phyloP scores from a whole-genome alignment of 2,113 vertebrate species.

The Amphilophus citrinellus region DNA sequence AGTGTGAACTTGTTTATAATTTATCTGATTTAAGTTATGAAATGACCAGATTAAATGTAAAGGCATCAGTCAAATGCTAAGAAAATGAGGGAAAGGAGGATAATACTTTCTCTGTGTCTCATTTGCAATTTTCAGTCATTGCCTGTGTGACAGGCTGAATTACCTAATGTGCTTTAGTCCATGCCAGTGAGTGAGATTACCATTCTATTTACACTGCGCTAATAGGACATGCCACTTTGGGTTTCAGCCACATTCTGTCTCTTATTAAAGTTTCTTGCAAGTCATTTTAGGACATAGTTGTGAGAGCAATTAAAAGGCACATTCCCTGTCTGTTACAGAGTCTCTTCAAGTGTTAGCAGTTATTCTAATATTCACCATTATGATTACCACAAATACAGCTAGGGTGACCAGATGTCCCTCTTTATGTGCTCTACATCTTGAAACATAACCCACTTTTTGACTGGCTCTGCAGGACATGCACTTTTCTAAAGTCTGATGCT shows the following conservation, averaged over 20 bases:
- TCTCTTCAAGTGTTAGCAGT: background rate
- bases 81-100: background rate
- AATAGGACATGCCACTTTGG: constrained; percentile 58
- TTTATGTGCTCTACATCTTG: background rate
- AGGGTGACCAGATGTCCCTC: background rate
- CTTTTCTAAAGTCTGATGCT: background rate
- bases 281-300: constrained; percentile 36
- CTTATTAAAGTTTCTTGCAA: constrained; percentile 61
- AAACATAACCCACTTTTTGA: background rate
- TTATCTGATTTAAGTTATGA: background rate
- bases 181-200: constrained; percentile 20
- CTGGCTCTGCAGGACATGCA: background rate
- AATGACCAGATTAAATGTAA: constrained; percentile 9
- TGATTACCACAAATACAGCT: background rate
- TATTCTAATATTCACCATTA: constrained; percentile 4
- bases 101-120: background rate
- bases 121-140: constrained; percentile 5
- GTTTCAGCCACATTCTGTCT: constrained; percentile 37
- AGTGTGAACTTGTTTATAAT: constrained; percentile 1
- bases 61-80: constrained; percentile 10
- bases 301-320: constrained; percentile 60
- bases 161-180: constrained; percentile 14
- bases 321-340: background rate
- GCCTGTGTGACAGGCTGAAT: background rate
- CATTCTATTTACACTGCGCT: constrained; percentile 18